Evolutionary conservation across 2,113 vertebrate genomes (phyloP), one percentile per base, ranked within the genome.

Genomic region (Hippocampus abdominalis): DNA sequence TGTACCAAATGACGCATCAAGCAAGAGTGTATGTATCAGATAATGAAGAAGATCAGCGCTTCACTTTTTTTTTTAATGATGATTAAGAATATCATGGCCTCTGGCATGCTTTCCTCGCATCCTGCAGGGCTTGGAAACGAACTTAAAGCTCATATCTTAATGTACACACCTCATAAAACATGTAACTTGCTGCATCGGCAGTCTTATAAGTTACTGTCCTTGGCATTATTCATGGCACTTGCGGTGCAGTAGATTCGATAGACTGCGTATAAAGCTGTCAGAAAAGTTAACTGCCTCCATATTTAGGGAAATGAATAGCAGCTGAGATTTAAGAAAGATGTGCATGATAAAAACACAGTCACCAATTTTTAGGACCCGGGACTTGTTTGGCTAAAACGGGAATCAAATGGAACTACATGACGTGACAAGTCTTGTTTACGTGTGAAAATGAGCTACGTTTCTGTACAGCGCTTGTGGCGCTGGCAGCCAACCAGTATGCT

Each of bases 271-370:
- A 63, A 63, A 6, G 40, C 20, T 12, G 61, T 16, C 4, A 15
- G 6, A 8, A 12, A 56, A 27, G 18, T 5, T 49, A 18, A 49
- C 1, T 49, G 48, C 20, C 8, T 49, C 48, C 18, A 18, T 49
- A 49, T 20, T 49, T 49, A 20, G 20, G 48, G 48, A 49, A 49
- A 2, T 49, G 48, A 42, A 42, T 49, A 49, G 18, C 48, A 15
- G 42, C 10, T 44, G 42, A 3, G 42, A 44, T 49, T 20, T 21
- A 59, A 44, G 51, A 68, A 11, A 60, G 72, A 79, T 79, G 11
- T 13, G 13, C 44, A 36, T 63, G 64, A 71, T 57, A 46, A 60
- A 46, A 60, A 13, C 27, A 27, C n/a, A 49, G 18, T 49, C 16
- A 7, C 48, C 18, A 20, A 7, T 49, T 49, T 18, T 20, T 6